Conservation (phyloP, 2,113 vertebrate genomes). For the Taurulus bubalis region DNA sequence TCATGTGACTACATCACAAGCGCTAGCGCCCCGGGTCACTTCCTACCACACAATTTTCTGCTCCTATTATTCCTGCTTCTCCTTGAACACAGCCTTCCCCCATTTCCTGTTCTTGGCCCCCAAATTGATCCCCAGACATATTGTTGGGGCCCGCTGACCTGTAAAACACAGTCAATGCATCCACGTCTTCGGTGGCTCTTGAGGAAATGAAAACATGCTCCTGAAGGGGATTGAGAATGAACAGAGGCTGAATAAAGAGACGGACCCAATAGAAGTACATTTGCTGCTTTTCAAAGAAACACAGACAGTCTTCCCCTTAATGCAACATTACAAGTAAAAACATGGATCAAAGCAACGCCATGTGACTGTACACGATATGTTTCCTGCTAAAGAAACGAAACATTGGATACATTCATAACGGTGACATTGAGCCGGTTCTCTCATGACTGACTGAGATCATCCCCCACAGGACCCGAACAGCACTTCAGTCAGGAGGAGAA, state of each 20-base stretch:
- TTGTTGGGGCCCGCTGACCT: slow-evolving; percentile 83
- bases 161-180: slow-evolving; percentile 70
- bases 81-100: slow-evolving; percentile 70
- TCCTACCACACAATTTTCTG: slow-evolving; percentile 70
- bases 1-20: slow-evolving; percentile 74
- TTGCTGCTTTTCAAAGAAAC: neutral
- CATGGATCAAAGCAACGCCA: neutral
- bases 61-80: slow-evolving; percentile 65
- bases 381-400: too few relatives aligned
- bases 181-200: slow-evolving; percentile 15
- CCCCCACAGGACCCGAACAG: neutral
- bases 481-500: neutral
- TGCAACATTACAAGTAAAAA: neutral
- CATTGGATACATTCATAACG: neutral
- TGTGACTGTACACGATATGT: neutral
- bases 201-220: slow-evolving; percentile 75
- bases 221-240: neutral
- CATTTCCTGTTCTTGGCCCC: slow-evolving; percentile 60
- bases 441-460: slow-evolving; percentile 6
- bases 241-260: neutral
- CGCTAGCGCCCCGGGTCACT: slow-evolving; percentile 80
- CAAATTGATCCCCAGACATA: slow-evolving; percentile 82
- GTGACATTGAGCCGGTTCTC: neutral
- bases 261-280: neutral
- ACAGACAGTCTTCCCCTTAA: neutral